Conservation (phyloP, 2,113 vertebrate genomes). For the Ammodramus savannarum region DNA sequence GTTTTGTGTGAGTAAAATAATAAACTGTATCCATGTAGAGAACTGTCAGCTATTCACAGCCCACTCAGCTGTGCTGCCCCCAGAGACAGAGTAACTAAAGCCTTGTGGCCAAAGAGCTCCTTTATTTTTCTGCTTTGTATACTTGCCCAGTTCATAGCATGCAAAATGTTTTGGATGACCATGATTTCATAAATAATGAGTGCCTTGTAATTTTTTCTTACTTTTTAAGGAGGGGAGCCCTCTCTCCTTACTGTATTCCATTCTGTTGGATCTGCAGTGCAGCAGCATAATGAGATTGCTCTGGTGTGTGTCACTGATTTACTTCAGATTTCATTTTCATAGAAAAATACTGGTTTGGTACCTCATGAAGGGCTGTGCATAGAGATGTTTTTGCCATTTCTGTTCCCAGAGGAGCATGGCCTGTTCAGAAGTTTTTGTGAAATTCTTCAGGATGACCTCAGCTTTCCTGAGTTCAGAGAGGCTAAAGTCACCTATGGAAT, state of each 20-base stretch:
- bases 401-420: not conserved
- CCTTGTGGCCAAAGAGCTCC: not conserved
- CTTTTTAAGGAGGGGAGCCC: not conserved
- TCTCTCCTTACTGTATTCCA: not conserved
- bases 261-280: not conserved
- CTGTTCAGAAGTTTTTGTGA: not conserved
- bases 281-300: not conserved
- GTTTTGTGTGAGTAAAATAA: not conserved
- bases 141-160: not conserved
- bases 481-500: not conserved
- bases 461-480: not conserved
- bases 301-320: not conserved
- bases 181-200: not conserved
- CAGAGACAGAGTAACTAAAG: not conserved
- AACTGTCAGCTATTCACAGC: not conserved
- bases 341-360: not conserved
- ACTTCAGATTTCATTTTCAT: not conserved
- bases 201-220: not conserved
- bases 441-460: not conserved
- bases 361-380: not conserved
- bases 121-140: not conserved
- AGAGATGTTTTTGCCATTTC: not conserved
- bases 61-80: not conserved
- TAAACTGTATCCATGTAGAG: not conserved
- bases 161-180: not conserved